Base-by-base conservation (phyloP, 1,140 invertebrate genomes). In the Heterodera schachtii region DNA sequence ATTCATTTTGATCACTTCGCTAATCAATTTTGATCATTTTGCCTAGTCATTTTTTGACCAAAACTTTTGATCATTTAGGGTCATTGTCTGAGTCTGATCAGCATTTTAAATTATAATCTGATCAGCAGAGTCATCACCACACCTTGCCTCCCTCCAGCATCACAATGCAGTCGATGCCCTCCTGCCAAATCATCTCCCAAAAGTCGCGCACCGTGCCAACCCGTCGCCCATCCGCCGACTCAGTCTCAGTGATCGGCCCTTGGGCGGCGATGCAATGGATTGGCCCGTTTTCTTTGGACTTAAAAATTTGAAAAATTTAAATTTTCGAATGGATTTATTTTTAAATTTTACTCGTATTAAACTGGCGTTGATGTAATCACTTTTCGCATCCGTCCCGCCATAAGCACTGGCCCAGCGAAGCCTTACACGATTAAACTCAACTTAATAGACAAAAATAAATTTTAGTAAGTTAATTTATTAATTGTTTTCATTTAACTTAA, bases 101-200 rank as follows among this genome's bases (percentile, higher is more conserved):
- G 57, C 57, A 0, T 0, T 11, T 5, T 4, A 5, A 3, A 64
- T 64, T 13, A 64, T 8, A 52, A 52, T 1, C 0, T 31, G 31
- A 31, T 31, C 31, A 31, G 31, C 31, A 31, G 1, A 31, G 31
- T 31, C 0, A 52, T 8, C 6, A 52, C 6, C 49, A 52, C 0
- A 52, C 49, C 2, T 52, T 90, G 41, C 90, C 90, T 87, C 66
- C 90, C 89, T 52, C 90, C 79, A 90, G 87, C 90, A 90, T 91
- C 81, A 91, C 90, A 77, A 91, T 89, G 81, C 88, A 90, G 73
- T 90, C 86, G 8, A 91, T 87, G 57, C 86, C 84, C 84, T 91
- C 90, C 79, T 91, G 90, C 90, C 90, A 91, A 49, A 91, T 86
- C 88, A 91, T 89, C 73, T 90, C 86, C 90, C 90, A 91, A 82